Evolutionary conservation across 1,140 invertebrate species (phyloP), one percentile per base, ranked within the genome.

Genomic region (Drosophila sucinea): DNA sequence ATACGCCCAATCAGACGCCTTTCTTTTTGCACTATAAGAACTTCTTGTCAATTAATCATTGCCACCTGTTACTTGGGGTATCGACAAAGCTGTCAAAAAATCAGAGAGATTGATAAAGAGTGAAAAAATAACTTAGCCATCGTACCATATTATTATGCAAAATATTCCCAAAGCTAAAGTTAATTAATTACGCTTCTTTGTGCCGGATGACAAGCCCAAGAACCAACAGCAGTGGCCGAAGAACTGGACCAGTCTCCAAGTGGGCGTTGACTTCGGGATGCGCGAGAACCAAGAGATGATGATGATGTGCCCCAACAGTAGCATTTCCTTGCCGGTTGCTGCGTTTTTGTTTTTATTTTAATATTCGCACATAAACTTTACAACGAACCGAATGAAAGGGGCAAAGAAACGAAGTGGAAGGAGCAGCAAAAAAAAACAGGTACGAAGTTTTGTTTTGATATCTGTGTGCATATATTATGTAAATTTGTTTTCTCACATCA

Each of bases 341-440:
- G 41, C 25, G 54, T 65, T 69, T 79, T 72, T 76, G 76, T 79
- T 79, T 79, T 79, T 71, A 72, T 71, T 79, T 68, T 27, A 35
- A 76, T 61, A 67, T 76, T 79, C 68, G 73, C 73, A 30, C 60
- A 60, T 58, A 44, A 62, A n/a, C 25, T 54, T 67, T 68, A 62
- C 61, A 65, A 55, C 35, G 33, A 47, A 63, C 44, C 25, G 44
- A 27, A 27, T 29, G 11, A 61, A 54, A 32, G 57, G 30, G 51
- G 58, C 64, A 35, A 11, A 27, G 25, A n/a, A 71, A 40, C 47
- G 25, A 60, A 23, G 33, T 47, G 61, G n/a, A 61, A 66, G 25
- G 11, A 3, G 33, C 54, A 47, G 8, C 44, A 47, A 47, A 47
- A 35, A 35, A 23, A 68, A 67, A 76, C 58, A 47, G 47, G 60